Evolutionary conservation across 2,113 vertebrate genomes (phyloP).

Genomic region (Pluvianellus socialis): DNA sequence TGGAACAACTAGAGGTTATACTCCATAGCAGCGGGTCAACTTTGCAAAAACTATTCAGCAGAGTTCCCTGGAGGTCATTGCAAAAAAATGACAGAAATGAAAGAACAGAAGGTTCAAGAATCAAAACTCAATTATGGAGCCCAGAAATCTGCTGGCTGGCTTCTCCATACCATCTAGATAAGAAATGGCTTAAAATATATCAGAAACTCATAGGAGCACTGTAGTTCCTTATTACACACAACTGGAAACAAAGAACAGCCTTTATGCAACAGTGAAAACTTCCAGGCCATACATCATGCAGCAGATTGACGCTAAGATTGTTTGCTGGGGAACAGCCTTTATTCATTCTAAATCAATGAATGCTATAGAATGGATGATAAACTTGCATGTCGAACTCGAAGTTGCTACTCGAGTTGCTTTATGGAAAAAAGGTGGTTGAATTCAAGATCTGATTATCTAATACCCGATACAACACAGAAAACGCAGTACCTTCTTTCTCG

Average conservation of each 20-base stretch:
- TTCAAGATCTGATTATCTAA: conserved; percentile 10
- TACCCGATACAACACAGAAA: background rate
- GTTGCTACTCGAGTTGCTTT: background rate
- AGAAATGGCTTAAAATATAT: conserved; percentile 8
- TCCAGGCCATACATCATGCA: conserved; percentile 17
- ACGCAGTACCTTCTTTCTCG: background rate
- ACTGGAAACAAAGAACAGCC: conserved; percentile 42
- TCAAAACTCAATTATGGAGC: conserved; percentile 5
- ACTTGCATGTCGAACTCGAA: background rate
- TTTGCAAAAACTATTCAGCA: conserved; percentile 49
- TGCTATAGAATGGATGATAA: conserved; percentile 25
- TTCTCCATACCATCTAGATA: background rate
- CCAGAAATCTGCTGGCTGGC: background rate
- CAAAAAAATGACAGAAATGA: background rate
- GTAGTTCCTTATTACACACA: background rate
- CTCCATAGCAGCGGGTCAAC: background rate
- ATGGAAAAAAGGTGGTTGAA: background rate
- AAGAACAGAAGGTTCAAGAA: conserved; percentile 20
- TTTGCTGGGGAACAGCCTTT: conserved; percentile 31
- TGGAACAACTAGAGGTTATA: background rate
- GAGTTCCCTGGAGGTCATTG: conserved; percentile 28
- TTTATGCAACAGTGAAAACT: conserved; percentile 35
- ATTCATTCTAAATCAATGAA: conserved; percentile 47
- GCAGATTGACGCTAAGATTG: background rate
- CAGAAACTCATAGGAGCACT: background rate